These are phyloP conservation scores for Lobophora halterata DNA, from an alignment of 2,888 invertebrate species.

Conservation along the genomic window DNA sequence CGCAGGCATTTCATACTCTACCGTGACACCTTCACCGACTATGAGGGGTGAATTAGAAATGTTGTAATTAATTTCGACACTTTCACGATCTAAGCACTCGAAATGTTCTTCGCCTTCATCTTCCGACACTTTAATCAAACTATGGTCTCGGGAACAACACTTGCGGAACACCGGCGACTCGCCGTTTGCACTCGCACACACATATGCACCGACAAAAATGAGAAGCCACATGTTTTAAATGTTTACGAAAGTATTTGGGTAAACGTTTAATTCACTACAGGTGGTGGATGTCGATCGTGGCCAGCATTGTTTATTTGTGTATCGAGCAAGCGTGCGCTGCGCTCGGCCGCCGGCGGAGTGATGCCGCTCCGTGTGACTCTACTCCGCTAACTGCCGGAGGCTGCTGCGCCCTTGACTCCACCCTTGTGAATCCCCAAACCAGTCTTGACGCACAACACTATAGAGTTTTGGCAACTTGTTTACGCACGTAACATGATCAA, in stretches of 20 bases:
- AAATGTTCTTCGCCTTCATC: constrained; percentile 39
- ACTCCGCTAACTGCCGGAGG: constrained; percentile 46
- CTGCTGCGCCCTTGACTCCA: constrained; percentile 64
- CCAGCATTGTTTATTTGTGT: constrained; percentile 57
- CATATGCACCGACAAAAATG: constrained; percentile 44
- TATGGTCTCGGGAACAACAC: constrained; percentile 59
- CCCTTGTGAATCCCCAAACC: constrained; percentile 19
- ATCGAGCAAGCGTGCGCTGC: constrained; percentile 50
- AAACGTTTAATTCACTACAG: constrained; percentile 53
- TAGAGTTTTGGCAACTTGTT: constrained; percentile 6
- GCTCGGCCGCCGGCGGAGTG: constrained; percentile 52
- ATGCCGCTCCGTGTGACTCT: constrained; percentile 31
- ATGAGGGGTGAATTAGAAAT: constrained; percentile 48
- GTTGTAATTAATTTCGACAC: constrained; percentile 41
- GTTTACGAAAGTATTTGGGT: constrained; percentile 26
- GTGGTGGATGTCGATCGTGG: constrained; percentile 57
- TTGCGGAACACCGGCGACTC: constrained; percentile 54
- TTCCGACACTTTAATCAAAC: constrained; percentile 52
- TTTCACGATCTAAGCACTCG: constrained; percentile 52
- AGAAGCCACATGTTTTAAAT: constrained; percentile 52
- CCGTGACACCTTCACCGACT: constrained; percentile 43
- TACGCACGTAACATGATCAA: neutral
- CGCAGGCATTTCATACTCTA: constrained; percentile 52
- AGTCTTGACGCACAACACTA: constrained; percentile 13
- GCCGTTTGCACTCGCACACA: constrained; percentile 37